Base-by-base conservation (phyloP, 2,113 vertebrate genomes). In the Platichthys flesus region DNA sequence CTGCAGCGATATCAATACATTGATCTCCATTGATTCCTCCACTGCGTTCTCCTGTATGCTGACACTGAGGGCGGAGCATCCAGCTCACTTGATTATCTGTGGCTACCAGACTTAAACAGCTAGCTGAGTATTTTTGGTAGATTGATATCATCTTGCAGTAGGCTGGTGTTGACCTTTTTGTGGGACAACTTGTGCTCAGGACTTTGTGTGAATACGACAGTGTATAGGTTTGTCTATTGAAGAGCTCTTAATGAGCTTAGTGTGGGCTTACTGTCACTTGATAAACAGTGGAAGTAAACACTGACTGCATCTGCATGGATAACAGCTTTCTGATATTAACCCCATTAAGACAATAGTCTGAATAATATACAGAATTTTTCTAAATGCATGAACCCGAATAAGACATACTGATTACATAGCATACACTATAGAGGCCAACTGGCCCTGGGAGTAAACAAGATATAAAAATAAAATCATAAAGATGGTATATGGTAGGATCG, bases 1-100 rank as follows among this genome's bases (percentile, higher is more conserved):
- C 40, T n/a, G 9, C 18, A 68, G 6, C 18, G 40, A n/a, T 67
- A 77, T 89, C 90, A 28, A 75, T 90, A 65, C 70, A 85, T 85
- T 58, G 72, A 81, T 76, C 57, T 69, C 42, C 75, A 4, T 13
- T 24, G 20, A 31, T 1, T 9, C 16, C 45, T 3, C n/a, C 63
- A 65, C 58, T 49, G 18, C 37, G 6, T 31, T 31, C 9, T 9
- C 28, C n/a, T 28, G 24, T 5, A 4, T 35, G 47, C 9, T 42
- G 28, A 31, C 40, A 66, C 7, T 20, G 10, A 78, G 62, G 69
- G 26, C 9, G 16, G 23, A 8, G 49, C 59, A 79, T 71, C 16
- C n/a, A 28, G 69, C 59, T 49, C 59, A 52, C 68, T 18, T 60
- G 26, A 51, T 54, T 5, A 35, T 56, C 23, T 57, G 14, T 47